Conservation (phyloP, 1,140 invertebrate species). For the Heliconius hewitsoni region DNA sequence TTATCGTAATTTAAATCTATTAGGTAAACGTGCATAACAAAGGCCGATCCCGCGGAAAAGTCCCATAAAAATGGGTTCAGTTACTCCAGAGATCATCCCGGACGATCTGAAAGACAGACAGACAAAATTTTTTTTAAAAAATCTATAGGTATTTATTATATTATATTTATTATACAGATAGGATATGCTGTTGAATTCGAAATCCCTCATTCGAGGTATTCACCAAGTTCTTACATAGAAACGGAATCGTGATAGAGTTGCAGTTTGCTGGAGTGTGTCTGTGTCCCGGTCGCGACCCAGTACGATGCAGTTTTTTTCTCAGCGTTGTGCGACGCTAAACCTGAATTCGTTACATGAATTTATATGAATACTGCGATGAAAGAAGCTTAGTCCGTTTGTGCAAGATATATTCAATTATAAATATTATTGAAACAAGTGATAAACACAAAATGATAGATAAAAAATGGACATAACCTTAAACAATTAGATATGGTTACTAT, state of each 20-base stretch:
- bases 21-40: too few species aligned
- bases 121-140: too few species aligned
- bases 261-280: slow-evolving; percentile 23
- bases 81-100: too few species aligned
- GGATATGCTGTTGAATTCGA: too few species aligned
- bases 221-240: background rate
- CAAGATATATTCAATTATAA: background rate
- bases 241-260: background rate
- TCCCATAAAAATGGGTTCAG: too few species aligned
- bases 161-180: too few species aligned
- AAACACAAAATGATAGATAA: background rate
- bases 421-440: background rate
- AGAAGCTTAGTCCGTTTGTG: background rate
- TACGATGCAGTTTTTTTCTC: slow-evolving; percentile 47
- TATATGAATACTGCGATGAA: slow-evolving; percentile 42
- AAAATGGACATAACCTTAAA: background rate
- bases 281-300: slow-evolving; percentile 38
- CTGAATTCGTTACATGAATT: slow-evolving; percentile 74
- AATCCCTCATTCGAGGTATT: background rate
- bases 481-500: too few species aligned
- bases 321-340: slow-evolving; percentile 61
- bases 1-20: too few species aligned
- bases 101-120: too few species aligned
- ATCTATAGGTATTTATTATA: too few species aligned
- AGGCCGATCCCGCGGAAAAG: too few species aligned